Evolutionary conservation across 2,113 vertebrate species (phyloP).

Genomic region (Aegotheles bennettii): DNA sequence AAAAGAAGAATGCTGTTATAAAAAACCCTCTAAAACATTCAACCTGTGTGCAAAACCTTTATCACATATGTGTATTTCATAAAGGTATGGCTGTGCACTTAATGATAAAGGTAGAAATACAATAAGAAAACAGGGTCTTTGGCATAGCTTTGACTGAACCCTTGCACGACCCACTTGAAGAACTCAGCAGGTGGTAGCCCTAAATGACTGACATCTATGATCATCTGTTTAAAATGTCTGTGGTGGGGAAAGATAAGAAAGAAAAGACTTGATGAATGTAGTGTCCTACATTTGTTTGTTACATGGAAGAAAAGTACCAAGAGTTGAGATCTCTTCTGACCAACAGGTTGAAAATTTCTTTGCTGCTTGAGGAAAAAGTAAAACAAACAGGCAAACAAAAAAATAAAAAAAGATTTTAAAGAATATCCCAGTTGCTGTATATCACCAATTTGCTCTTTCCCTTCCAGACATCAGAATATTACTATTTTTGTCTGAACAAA

Average conservation of each 20-base stretch:
- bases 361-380: neutral
- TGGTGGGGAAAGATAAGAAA: neutral
- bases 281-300: neutral
- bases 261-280: neutral
- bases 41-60: neutral
- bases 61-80: neutral
- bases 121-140: neutral
- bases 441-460: neutral
- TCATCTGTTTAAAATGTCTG: slow-evolving; percentile 4
- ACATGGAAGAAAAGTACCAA: neutral
- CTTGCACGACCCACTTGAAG: neutral
- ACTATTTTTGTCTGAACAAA: neutral
- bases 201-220: neutral
- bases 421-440: neutral
- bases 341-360: neutral
- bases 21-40: neutral
- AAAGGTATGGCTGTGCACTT: neutral
- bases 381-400: neutral
- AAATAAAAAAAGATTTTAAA: neutral
- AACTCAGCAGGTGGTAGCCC: neutral
- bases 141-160: neutral
- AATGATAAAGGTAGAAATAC: neutral
- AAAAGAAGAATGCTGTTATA: neutral
- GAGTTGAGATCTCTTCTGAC: neutral
- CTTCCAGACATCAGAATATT: neutral